A percentile compares a stretch with the other conserved stretches of the same genome.
These are phyloP conservation scores for Turritopsis dohrnii DNA, from an alignment of 30 jellyfish, hydroid and myxozoan genomes.

Conservation along the genomic window DNA sequence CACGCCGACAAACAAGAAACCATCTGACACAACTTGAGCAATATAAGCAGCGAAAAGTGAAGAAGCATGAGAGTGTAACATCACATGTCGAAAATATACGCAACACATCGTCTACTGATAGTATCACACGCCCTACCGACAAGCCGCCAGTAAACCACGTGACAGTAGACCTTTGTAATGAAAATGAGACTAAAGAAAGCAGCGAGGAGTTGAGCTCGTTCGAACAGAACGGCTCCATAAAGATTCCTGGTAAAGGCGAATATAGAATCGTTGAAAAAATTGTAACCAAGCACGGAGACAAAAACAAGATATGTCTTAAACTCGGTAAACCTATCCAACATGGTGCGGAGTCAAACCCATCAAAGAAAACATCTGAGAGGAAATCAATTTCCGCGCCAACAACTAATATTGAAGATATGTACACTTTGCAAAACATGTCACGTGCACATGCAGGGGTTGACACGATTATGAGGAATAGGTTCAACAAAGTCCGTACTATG, in stretches of 20 bases:
- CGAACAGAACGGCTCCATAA: constrained; percentile 12
- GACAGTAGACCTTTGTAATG: background rate
- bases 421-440: constrained; percentile 34
- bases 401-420: constrained; percentile 30
- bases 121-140: background rate
- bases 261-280: constrained; percentile 59
- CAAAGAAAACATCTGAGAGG: background rate
- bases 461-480: constrained; percentile 34
- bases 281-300: constrained; percentile 37
- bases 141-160: background rate
- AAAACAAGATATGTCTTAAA: constrained; percentile 43
- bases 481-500: constrained; percentile 43
- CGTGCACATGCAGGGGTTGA: constrained; percentile 37
- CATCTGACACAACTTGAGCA: constrained; percentile 32
- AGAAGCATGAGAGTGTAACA: background rate
- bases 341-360: background rate
- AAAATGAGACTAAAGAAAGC: background rate
- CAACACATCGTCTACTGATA: background rate
- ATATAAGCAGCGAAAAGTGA: constrained; percentile 21
- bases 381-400: background rate
- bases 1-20: constrained; percentile 26
- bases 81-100: background rate
- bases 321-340: constrained; percentile 43
- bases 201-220: background rate
- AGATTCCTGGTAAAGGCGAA: constrained; percentile 35